phyloP scores from a whole-genome alignment of 2,797 vertebrate genomes.

The Sebastes kiyomatsui region DNA sequence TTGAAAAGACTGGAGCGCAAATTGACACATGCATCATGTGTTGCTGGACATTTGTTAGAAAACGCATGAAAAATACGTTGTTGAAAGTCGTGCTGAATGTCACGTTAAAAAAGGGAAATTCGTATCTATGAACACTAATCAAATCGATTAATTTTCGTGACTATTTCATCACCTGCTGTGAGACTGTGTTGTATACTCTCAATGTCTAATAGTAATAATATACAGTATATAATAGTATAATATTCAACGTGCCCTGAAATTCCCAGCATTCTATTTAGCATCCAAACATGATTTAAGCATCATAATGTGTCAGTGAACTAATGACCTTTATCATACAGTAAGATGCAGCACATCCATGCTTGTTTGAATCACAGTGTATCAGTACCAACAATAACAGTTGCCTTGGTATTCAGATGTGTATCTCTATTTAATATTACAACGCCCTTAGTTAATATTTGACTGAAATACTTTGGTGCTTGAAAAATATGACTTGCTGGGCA shows the following conservation, averaged over 20 bases:
- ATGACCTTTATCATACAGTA: neutral
- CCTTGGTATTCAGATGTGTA: neutral
- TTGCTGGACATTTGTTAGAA: no score
- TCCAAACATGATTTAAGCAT: neutral
- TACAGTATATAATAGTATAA: neutral
- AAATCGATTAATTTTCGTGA: rapidly evolving
- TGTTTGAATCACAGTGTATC: neutral
- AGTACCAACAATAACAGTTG: neutral
- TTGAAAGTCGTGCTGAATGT: no score
- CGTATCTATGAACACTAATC: no score
- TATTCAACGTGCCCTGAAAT: neutral
- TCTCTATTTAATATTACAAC: neutral
- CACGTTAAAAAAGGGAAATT: no score
- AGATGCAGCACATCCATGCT: neutral
- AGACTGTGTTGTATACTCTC: neutral
- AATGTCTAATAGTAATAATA: neutral
- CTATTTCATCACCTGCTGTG: rapidly evolving
- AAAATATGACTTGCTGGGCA: neutral
- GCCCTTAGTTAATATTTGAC: neutral
- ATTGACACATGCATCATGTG: no score
- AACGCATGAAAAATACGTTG: no score
- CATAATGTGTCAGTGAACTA: neutral
- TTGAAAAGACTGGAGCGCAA: no score
- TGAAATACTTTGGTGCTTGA: neutral
- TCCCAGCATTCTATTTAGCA: neutral